A percentile compares a stretch with the other conserved stretches of the same genome.
phyloP scores from a whole-genome alignment of 2,797 vertebrate genomes.

The Odontamblyopus lacepedii region DNA sequence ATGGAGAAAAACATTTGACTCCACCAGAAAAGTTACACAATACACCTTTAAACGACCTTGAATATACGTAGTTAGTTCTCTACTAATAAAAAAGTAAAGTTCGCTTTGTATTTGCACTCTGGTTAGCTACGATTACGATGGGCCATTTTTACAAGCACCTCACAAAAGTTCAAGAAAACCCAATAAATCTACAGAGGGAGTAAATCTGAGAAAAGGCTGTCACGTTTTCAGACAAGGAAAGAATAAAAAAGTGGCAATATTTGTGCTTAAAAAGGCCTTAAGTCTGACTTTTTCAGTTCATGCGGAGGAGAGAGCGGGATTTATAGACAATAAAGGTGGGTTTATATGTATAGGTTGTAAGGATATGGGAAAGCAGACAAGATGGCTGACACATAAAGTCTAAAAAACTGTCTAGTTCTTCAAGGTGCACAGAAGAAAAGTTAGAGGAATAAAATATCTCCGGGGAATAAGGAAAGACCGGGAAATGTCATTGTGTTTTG shows the following conservation, averaged over 20 bases:
- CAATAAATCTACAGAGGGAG: constrained; percentile 36
- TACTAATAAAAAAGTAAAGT: neutral
- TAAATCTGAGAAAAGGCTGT: constrained; percentile 20
- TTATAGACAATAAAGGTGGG: constrained; percentile 7
- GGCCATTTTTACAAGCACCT: constrained; percentile 33
- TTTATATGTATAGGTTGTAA: constrained; percentile 6
- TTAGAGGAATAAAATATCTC: neutral
- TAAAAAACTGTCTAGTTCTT: neutral
- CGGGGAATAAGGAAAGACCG: neutral
- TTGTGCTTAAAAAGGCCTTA: neutral
- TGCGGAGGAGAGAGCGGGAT: neutral
- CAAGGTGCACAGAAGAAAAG: neutral
- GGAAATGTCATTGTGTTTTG: neutral
- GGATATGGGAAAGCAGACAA: constrained; percentile 5
- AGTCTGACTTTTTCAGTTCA: neutral
- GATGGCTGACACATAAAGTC: constrained; percentile 7
- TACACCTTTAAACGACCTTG: no score
- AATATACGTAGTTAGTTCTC: no score
- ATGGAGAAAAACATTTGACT: no score
- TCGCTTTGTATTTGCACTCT: neutral
- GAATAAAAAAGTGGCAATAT: neutral
- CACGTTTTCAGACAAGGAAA: neutral
- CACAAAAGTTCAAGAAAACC: constrained; percentile 20
- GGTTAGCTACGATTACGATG: constrained; percentile 18
- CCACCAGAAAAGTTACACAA: no score